These are phyloP conservation scores for Deroptyus accipitrinus DNA, from an alignment of 2,113 vertebrate genomes.

Conservation along the genomic window DNA sequence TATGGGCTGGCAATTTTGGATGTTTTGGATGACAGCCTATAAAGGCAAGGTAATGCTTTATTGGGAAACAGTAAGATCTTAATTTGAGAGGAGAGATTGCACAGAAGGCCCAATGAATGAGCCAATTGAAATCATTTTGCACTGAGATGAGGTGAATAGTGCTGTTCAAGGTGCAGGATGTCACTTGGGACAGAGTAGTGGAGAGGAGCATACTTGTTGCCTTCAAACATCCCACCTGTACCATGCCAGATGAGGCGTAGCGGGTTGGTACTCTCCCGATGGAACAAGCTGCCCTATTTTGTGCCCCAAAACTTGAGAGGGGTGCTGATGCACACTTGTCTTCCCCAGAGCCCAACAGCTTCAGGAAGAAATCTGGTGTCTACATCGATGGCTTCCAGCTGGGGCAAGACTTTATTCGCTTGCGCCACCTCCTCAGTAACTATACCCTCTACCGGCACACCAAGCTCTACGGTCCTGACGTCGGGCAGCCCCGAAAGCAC, in stretches of 20 bases:
- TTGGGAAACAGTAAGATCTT: background rate
- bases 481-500: constrained; percentile 82
- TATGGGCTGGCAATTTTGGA: background rate
- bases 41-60: background rate
- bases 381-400: constrained; percentile 85
- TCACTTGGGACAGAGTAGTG: background rate
- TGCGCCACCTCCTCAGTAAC: constrained; percentile 79
- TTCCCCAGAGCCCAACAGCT: constrained; percentile 92
- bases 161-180: accelerated
- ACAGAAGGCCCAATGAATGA: background rate
- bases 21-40: background rate
- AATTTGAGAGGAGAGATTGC: background rate
- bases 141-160: background rate
- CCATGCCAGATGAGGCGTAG: background rate
- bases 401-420: constrained; percentile 84
- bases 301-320: accelerated
- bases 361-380: constrained; percentile 86
- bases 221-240: background rate
- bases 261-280: background rate
- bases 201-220: accelerated
- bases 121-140: background rate
- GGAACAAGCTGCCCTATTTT: background rate
- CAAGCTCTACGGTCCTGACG: constrained; percentile 87
- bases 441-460: constrained; percentile 73
- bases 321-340: accelerated